Base-by-base conservation (phyloP, 2,113 vertebrate species). In the Orthonyx spaldingii region DNA sequence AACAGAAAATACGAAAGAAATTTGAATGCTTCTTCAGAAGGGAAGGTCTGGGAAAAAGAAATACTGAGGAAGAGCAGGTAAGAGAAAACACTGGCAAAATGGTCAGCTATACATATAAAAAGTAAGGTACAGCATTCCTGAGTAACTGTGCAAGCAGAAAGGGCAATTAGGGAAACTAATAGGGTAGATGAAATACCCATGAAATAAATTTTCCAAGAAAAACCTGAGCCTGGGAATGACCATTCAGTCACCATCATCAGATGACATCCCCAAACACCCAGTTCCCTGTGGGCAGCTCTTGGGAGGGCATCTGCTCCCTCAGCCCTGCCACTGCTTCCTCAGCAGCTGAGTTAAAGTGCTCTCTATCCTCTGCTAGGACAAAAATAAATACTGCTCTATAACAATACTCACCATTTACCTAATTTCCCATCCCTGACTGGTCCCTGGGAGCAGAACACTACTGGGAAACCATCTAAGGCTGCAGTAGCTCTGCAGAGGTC, bases 21-120 rank as follows among this genome's bases (percentile, higher is more conserved):
- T 46, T 39, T 90, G 88, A 81, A 84, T 33, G 16, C 27, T 3
- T 0, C 33, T 52, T 55, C n/a, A 84, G 90, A 85, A 93, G 22
- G 39, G n/a, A 80, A 81, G 6, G 15, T 15, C 33, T 64, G 37
- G 13, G n/a, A 11, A 42, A 76, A 94, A 81, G 20, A 74, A 75
- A 39, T 37, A 82, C 78, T 64, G 76, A 84, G 20, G 57, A 88
- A 28, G 14, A 87, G 44, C 64, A 95, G 88, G 88, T 96, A 96
- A 92, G 96, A 70, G 37, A 88, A 84, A 90, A 49, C 16, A 18
- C 13, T 0, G 4, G 23, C 18, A 47, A 87, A 74, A 56, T 12
- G 4, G 21, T 75, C 60, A 84, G 30, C 14, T 64, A 12, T 32
- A 39, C 12, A 3, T 53, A 7, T 28, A 1, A 5, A 79, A 75